Base-by-base conservation (phyloP, 2,113 vertebrate species). In the Lasiurus borealis region DNA sequence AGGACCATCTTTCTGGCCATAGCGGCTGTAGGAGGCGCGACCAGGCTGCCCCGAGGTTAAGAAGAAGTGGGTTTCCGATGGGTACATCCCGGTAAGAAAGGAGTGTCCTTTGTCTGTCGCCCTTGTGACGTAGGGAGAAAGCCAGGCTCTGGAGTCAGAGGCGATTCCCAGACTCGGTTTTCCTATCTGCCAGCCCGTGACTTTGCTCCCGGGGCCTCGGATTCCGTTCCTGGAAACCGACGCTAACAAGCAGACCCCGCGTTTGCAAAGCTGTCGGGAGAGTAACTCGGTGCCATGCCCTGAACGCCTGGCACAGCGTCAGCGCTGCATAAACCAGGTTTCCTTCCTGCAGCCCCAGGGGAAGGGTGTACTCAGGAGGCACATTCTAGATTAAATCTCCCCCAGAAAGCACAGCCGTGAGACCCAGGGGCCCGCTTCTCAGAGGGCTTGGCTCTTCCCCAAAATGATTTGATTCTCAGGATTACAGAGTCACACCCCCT, bases 201-300 rank as follows among this genome's bases (percentile, higher is more conserved):
- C 31, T 66, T 76, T 23, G 27, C 40, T 90, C 44, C 50, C 15
- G 44, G 29, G 27, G 21, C n/a, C 72, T 80, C 76, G 0, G 21
- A 71, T 83, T 93, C 66, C 71, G 69, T 46, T 44, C 80, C 66
- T n/a, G 71, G 66, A 91, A 81, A 57, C 34, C 6, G 31, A 54
- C 0, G 0, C n/a, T 54, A 9, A n/a, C 31, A 54, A 36, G 18
- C 52, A 34, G 78, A 23, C 7, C 7, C 36, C 0, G 3, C 4
- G 34, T 10, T 82, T 52, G 31, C 68, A 40, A 54, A 52, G 48
- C 29, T 36, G 6, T 5, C 0, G 7, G 23, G 16, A 19, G 76
- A 36, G n/a, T 14, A 14, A 25, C 12, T 14, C 72, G 66, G 44
- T 2, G 12, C 69, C 15, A 1, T 52, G 13, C n/a, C 0, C 0